Evolutionary conservation across 2,797 vertebrate genomes (phyloP), one percentile per base, ranked within the genome.

Genomic region (Somateria mollissima): DNA sequence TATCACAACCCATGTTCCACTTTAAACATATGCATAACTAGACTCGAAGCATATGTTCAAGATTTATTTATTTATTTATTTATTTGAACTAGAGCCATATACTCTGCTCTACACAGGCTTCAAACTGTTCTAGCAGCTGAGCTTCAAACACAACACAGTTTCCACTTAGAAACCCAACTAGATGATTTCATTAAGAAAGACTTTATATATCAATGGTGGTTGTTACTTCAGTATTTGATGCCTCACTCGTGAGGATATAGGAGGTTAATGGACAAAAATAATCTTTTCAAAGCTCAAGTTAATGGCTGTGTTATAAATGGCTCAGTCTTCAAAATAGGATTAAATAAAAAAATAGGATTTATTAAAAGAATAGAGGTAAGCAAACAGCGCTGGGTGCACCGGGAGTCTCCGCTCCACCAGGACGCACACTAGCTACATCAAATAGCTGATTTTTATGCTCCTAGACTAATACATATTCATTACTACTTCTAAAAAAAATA

Each of bases 121-220:
- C 74, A 65, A 11, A 18, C 16, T 39, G 61, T 67, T 51, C 61
- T 72, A 49, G 10, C 39, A 82, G 56, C 67, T 79, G 78, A 94
- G n/a, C 53, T 73, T 62, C 57, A 62, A 56, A 57, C 51, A 49
- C 71, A 32, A n/a, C 22, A 27, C 47, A 36, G 24, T 58, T 67
- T 9, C 20, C 32, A 39, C 32, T 78, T 17, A 32, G 24, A 89
- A 89, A 89, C 6, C 43, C 30, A 47, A 7, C 30, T 13, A 77
- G n/a, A 16, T 92, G 91, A 93, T 90, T 79, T 90, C 67, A 71
- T 84, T 89, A 92, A 60, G n/a, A 73, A 79, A n/a, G 36, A 6
- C 18, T 87, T 74, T 17, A 34, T 58, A 28, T 25, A 22, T 27
- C 8, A 32, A 4, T 34, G n/a, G 61, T 60, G 53, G 47, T 14